Base-by-base conservation (phyloP, 2,113 vertebrate genomes). In the Coreoperca whiteheadi region DNA sequence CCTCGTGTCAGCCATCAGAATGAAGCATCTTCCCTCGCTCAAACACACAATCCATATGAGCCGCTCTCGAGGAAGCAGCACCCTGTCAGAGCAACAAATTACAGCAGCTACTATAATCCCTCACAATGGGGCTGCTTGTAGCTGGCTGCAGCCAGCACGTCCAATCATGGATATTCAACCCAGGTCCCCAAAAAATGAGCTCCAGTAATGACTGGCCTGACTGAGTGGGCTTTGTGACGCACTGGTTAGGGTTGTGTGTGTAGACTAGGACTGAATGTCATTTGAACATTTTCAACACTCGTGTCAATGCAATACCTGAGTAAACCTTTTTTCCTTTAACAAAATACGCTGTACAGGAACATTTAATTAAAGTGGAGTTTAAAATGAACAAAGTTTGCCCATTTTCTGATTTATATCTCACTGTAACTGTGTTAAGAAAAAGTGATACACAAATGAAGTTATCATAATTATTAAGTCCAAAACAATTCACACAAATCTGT, bases 61-160 rank as follows among this genome's bases (percentile, higher is more conserved):
- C 32, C 1, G 32, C 66, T 79, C 76, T 79, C 1, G 32, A 83
- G 67, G 68, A 87, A 74, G 73, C 73, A 43, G 70, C 57, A 30
- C 4, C 57, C 59, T n/a, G 43, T 60, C 70, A 21, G 48, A 34
- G 74, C 61, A 51, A 76, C 65, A 78, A 86, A 82, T 78, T 73
- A 50, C 72, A 78, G 77, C 77, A 43, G 74, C 69, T 21, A 8
- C 51, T 68, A 32, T 41, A 77, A 85, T 39, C 73, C 57, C 67
- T 71, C 53, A 16, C 50, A 56, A 11, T 57, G 21, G 71, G 37
- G 72, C 65, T 23, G 71, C 18, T 14, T 20, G 53, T 60, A 74
- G 74, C 61, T 51, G 67, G 39, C 41, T 68, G 64, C 51, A 72
- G 71, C 46, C 2, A 0, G 34, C 1, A 10, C 39, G 32, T 66